phyloP scores from a whole-genome alignment of 2,888 invertebrate genomes.

The Phaonia tiefii region DNA sequence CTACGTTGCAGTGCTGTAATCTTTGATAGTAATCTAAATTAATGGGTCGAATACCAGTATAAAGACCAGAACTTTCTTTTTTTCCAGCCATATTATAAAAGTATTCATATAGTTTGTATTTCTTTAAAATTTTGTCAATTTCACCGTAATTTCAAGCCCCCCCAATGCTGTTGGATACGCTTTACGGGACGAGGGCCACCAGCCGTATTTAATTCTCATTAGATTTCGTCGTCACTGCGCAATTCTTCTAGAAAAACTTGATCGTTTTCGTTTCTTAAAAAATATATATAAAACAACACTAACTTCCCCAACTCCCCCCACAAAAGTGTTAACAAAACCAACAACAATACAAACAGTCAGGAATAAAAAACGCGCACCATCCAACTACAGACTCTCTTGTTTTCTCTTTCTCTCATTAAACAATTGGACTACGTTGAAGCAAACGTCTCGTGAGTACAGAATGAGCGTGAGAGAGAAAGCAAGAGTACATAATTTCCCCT shows the following conservation, averaged over 20 bases:
- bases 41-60: no score
- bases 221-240: slow-evolving; percentile 42
- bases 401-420: slow-evolving; percentile 43
- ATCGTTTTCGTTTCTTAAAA: slow-evolving; percentile 26
- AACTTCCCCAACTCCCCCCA: slow-evolving; percentile 41
- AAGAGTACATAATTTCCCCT: slow-evolving; percentile 48
- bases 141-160: no score
- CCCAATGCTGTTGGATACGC: slow-evolving; percentile 10
- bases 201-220: slow-evolving; percentile 5
- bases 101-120: no score
- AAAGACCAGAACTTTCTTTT: no score
- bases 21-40: no score
- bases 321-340: slow-evolving; percentile 9
- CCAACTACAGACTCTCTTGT: slow-evolving; percentile 64
- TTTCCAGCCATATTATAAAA: no score
- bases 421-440: no score
- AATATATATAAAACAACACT: slow-evolving; percentile 33
- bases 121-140: no score
- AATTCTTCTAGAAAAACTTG: slow-evolving; percentile 51
- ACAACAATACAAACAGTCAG: not conserved
- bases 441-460: no score
- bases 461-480: slow-evolving; percentile 63
- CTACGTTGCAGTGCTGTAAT: no score
- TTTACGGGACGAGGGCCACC: not conserved
- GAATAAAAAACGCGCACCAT: slow-evolving; percentile 25